Conservation (phyloP, 2,113 vertebrate genomes). For the Leucoraja erinaceus region DNA sequence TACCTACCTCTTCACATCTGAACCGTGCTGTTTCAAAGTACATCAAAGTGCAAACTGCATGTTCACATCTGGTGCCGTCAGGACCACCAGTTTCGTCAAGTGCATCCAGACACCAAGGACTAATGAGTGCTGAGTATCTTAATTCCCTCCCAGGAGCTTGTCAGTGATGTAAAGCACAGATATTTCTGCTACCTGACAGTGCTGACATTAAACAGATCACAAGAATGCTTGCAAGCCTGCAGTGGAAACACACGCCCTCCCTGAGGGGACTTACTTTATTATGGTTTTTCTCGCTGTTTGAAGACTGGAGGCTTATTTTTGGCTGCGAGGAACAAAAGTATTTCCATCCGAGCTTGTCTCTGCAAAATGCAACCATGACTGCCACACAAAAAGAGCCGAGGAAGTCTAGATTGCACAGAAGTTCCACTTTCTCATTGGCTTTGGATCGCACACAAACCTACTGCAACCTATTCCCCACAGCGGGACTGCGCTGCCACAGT, state of each 20-base stretch:
- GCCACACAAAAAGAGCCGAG: neutral
- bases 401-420: neutral
- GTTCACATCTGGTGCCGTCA: neutral
- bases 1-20: neutral
- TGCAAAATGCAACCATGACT: neutral
- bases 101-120: constrained; percentile 11
- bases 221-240: neutral
- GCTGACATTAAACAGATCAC: neutral
- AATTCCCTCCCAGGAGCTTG: constrained; percentile 14
- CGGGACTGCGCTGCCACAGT: neutral
- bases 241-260: constrained; percentile 14
- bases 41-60: constrained; percentile 7
- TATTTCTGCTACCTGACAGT: constrained; percentile 18
- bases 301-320: neutral
- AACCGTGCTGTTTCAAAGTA: neutral
- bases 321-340: neutral
- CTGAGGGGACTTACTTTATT: neutral
- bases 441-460: neutral
- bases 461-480: neutral
- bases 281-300: neutral
- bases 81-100: constrained; percentile 20
- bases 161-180: neutral
- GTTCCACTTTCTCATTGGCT: constrained; percentile 1
- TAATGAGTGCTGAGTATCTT: constrained; percentile 5
- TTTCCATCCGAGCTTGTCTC: neutral